Base-by-base conservation (phyloP, 2,888 invertebrate species). In the Lordiphosa fenestrarum region DNA sequence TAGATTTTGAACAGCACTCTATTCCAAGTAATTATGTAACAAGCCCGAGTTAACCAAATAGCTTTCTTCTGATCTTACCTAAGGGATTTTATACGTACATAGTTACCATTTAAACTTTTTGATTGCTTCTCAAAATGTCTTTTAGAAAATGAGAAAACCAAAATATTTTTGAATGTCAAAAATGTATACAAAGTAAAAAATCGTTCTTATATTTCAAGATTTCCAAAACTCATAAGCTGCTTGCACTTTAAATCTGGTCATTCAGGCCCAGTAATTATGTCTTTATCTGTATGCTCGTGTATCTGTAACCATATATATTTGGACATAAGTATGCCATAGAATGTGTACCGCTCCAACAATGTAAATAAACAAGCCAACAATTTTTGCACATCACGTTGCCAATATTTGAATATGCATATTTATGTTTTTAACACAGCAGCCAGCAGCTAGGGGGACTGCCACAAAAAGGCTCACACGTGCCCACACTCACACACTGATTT, bases 261-360 rank as follows among this genome's bases (percentile, higher is more conserved):
- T 65, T 59, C 59, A 66, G 59, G 59, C 51, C 64, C 46, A 37
- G 38, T 66, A 66, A 66, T 66, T 65, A 65, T 42, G 66, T 44
- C 33, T 30, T 30, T 12, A 6, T 21, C 35, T 39, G n/a, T n/a
- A n/a, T 15, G 10, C 5, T 33, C 12, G 10, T 25, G 10, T 41
- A 44, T 25, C 15, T 15, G 15, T 19, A 19, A 2, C 3, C 4
- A 19, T 6, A 7, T 38, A 38, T 41, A n/a, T 40, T 5, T 21
- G 10, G 4, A 23, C 25, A 35, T 21, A 21, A 6, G 25, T 35
- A 23, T 15, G 19, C 30, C 21, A 47, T 47, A 35, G 19, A 47
- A 47, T 15, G 23, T 47, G n/a, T 30, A 54, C 62, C 37, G 48
- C 49, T 19, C 37, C 51, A 46, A 67, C 67, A 61, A 67, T 55